Evolutionary conservation across 2,113 vertebrate species (phyloP), one percentile per base, ranked within the genome.

Genomic region (Phocoena phocoena): DNA sequence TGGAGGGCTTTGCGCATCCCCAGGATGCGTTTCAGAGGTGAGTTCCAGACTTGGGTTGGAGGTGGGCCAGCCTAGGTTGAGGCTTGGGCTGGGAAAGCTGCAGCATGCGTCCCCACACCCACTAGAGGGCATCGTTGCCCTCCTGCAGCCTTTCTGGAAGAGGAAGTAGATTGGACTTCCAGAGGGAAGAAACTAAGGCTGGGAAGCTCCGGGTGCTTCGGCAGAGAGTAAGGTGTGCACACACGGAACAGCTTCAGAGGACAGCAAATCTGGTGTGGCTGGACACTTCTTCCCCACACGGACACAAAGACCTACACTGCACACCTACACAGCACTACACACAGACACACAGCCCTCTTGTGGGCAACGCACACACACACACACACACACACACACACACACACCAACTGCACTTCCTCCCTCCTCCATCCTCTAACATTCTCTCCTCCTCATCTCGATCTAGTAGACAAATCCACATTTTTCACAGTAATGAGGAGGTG

Each of bases 91-190:
- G 68, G 13, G n/a, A 58, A 65, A 17, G 76, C 33, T 33, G 15
- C 28, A 77, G 80, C 23, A 1, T 71, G 47, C 1, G 3, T 23
- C 38, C 38, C 25, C 68, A 71, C 53, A 36, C 26, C 82, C 97
- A 92, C 96, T 87, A 98, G 96, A 97, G 97, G 97, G 93, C 97
- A 87, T 28, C 67, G 15, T 76, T 58, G 47, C 70, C 38, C 7
- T 80, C 96, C 73, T 94, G 50, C 44, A 68, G 71, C 41, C 20
- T 26, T 81, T 55, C 83, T 77, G 67, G 36, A 60, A 76, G 67
- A n/a, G 76, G 36, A 9, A 47, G 28, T 10, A 33, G 63, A 26
- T n/a, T 31, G 85, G 77, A 44, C n/a, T 71, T 85, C 71, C 60
- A 81, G 31, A 80, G 15, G 33, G 55, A 79, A 87, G 91, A 70